phyloP scores from a whole-genome alignment of 2,888 invertebrate genomes.

The Nemoura dubitans region DNA sequence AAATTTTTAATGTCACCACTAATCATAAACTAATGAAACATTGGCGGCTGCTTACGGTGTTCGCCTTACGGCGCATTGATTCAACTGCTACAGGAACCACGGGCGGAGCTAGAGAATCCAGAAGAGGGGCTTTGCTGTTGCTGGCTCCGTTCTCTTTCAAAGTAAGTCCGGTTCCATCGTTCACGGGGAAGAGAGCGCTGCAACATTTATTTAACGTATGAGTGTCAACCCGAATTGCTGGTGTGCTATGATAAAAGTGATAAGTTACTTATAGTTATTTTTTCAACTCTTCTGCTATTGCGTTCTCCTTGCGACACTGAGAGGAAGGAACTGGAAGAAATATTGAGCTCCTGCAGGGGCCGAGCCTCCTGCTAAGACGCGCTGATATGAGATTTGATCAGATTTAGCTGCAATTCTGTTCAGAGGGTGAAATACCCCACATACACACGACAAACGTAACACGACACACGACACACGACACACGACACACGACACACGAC shows the following conservation, averaged over 20 bases:
- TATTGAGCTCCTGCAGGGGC: not conserved
- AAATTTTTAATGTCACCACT: no score
- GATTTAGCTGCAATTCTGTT: not conserved
- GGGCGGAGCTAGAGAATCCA: no score
- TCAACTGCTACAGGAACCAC: no score
- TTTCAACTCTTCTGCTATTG: conserved; percentile 17
- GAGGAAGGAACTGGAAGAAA: not conserved
- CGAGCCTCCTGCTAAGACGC: not conserved
- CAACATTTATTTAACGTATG: not conserved
- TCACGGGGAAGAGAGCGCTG: not conserved
- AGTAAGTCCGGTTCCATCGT: no score
- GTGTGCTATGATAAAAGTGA: conserved; percentile 30
- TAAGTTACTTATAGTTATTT: conserved; percentile 30
- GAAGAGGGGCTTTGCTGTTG: no score
- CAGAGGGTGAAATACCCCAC: not conserved
- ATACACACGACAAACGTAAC: not conserved
- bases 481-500: no score
- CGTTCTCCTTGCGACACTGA: not conserved
- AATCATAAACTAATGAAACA: no score
- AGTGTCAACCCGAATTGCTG: conserved; percentile 29
- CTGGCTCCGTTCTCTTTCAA: no score
- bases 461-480: no score
- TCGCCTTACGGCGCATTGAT: no score
- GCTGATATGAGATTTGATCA: not conserved
- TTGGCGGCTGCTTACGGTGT: no score